Conservation (phyloP, 1,140 invertebrate species). For the Panagrolaimus sp. region DNA sequence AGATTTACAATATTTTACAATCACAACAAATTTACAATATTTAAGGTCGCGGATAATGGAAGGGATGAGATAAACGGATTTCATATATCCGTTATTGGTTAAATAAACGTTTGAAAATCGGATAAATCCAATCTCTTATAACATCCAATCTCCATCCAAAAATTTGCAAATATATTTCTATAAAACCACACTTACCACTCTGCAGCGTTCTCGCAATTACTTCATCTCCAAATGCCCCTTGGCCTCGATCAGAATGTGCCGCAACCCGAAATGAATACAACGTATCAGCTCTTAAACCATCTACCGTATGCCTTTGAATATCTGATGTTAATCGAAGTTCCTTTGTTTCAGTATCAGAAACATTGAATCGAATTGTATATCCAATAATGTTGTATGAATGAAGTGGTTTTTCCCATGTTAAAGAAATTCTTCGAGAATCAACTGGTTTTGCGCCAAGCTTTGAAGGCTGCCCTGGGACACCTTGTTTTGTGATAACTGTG, state of each 20-base stretch:
- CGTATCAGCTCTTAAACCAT: slow-evolving; percentile 33
- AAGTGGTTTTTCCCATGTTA: slow-evolving; percentile 41
- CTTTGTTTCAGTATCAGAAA: slow-evolving; percentile 19
- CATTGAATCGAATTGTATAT: slow-evolving; percentile 35
- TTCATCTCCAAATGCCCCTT: slow-evolving; percentile 37
- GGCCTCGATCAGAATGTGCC: slow-evolving; percentile 37
- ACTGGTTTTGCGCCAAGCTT: slow-evolving; percentile 25
- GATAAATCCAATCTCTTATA: too few relatives aligned
- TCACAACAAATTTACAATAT: neutral
- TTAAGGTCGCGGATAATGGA: neutral
- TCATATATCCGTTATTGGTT: too few relatives aligned
- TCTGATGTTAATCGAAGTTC: slow-evolving; percentile 38
- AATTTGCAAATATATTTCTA: too few relatives aligned
- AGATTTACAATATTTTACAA: too few relatives aligned
- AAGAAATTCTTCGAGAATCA: slow-evolving; percentile 30
- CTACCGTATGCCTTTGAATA: slow-evolving; percentile 38
- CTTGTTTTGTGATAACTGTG: slow-evolving; percentile 37
- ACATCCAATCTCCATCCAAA: too few relatives aligned
- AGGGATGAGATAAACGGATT: too few relatives aligned
- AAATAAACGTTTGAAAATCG: too few relatives aligned
- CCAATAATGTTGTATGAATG: slow-evolving; percentile 37
- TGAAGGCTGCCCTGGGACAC: slow-evolving; percentile 39
- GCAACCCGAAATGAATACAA: slow-evolving; percentile 40
- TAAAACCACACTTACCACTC: slow-evolving; percentile 28
- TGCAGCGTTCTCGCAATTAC: slow-evolving; percentile 24